Percentiles rank a stretch among this genome's conserved stretches.
These are phyloP conservation scores for Trigoniulus corallinus DNA, from an alignment of 1,140 invertebrate genomes.

Conservation along the genomic window DNA sequence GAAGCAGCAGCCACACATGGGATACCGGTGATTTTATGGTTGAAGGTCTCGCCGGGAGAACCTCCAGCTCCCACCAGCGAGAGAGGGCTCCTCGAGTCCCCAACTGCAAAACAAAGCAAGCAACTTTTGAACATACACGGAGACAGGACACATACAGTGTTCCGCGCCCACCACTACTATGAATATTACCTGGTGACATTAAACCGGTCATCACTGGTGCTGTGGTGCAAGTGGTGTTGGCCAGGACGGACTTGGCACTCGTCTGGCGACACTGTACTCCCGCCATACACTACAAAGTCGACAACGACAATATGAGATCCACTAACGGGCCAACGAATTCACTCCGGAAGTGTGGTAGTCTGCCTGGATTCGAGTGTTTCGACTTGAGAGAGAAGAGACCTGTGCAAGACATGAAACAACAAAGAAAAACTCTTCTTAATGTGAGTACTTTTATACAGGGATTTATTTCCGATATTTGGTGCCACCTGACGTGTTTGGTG, in stretches of 20 bases:
- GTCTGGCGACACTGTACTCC: neutral
- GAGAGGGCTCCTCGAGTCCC: neutral
- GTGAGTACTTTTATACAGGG: no score
- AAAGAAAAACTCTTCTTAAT: no score
- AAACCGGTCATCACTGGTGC: neutral
- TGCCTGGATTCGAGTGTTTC: no score
- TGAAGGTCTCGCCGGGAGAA: constrained; percentile 29
- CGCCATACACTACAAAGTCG: no score
- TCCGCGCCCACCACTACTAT: neutral
- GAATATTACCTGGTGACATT: neutral
- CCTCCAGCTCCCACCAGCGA: neutral
- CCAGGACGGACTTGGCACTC: neutral
- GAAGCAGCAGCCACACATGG: constrained; percentile 82
- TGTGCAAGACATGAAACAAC: no score
- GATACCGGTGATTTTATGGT: constrained; percentile 59
- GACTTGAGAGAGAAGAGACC: no score
- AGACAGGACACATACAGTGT: neutral
- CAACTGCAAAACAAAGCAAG: neutral
- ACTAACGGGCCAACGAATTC: no score
- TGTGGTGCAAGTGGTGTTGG: neutral
- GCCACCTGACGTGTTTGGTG: no score
- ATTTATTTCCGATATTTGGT: no score
- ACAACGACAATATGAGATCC: no score
- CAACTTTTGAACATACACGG: neutral
- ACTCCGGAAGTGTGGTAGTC: no score